Evolutionary conservation across 2,888 invertebrate genomes (phyloP), one percentile per base, ranked within the genome.

Genomic region (Cheilosia pagana): DNA sequence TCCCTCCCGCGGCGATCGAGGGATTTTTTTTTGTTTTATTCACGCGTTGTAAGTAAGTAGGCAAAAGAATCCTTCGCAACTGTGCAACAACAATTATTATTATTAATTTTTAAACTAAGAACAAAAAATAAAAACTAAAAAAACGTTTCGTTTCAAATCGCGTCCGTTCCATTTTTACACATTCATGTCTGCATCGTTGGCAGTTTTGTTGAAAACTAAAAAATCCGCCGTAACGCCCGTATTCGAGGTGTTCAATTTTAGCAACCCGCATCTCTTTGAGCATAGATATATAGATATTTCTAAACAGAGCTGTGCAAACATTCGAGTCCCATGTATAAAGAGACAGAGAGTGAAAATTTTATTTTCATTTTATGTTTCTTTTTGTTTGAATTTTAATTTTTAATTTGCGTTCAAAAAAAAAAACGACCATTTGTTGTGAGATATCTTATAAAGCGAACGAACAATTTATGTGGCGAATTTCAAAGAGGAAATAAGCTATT

Each of bases 171-270:
- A 85, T 85, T 67, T 45, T 75, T 81, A 59, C 28, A 75, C 75
- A 85, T 85, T 81, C 85, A 85, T 76, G 85, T 81, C 85, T 85
- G 81, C 81, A 60, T 85, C 81, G 81, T 31, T 71, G 52, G 85
- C 85, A 81, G 85, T 81, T 85, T 75, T 81, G 55, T 65, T 70
- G 65, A 67, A 76, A 85, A 85, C 85, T 85, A 62, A 81, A 71
- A 48, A 67, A 41, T 35, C 35, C 12, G 35, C 35, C 35, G 35
- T 35, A 70, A 60, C 68, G 52, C 23, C 63, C 72, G 50, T 63
- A 16, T 55, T 75, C 52, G 31, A 70, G 71, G 50, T 62, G 81
- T 81, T 53, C 81, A 81, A 85, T 76, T 85, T 81, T 85, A 76
- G 85, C 85, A 74, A 35, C 60, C 41, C 35, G 12, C 35, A 43